Evolutionary conservation across 1,140 invertebrate genomes (phyloP), one percentile per base, ranked within the genome.

Genomic region (Zaprionus inermis): DNA sequence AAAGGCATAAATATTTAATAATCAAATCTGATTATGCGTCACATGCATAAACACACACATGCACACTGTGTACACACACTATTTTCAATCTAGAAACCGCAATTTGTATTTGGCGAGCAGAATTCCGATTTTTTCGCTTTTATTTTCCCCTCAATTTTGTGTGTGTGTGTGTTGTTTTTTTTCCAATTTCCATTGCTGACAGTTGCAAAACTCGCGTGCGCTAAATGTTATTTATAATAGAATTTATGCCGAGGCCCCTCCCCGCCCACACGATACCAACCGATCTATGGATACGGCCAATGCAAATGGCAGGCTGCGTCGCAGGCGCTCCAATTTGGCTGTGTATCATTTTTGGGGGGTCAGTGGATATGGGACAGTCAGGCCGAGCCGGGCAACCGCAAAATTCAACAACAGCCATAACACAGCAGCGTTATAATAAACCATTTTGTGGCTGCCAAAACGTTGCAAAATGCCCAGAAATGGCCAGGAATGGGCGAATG

Each of bases 201-300:
- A 88, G 81, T 83, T 84, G 84, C 84, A 83, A 89, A 84, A 81
- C 66, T 75, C 78, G 64, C 73, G 60, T 69, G 55, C 67, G 72
- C 79, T 88, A 83, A 86, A 86, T 86, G 83, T 83, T 86, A 86
- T 86, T 86, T 86, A 86, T 86, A 86, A 86, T 88, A 88, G 84
- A 88, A 88, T 86, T 86, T 86, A 88, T 86, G 83, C 84, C 83
- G 83, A 86, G 72, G 44, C 44, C 1, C 70, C 55, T 57, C 14
- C 55, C 60, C 28, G 28, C 28, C 28, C 28, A n/a, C n/a, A n/a
- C n/a, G n/a, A n/a, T n/a, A n/a, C n/a, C n/a, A n/a, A n/a, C n/a
- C n/a, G n/a, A n/a, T n/a, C n/a, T n/a, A n/a, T n/a, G n/a, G 44
- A 76, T 68, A 63, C 16, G 58, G 55, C 72, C 77, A 86, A 89